These are phyloP conservation scores for Pygathrix nemaeus DNA, from an alignment of 2,113 vertebrate species.

Conservation along the genomic window DNA sequence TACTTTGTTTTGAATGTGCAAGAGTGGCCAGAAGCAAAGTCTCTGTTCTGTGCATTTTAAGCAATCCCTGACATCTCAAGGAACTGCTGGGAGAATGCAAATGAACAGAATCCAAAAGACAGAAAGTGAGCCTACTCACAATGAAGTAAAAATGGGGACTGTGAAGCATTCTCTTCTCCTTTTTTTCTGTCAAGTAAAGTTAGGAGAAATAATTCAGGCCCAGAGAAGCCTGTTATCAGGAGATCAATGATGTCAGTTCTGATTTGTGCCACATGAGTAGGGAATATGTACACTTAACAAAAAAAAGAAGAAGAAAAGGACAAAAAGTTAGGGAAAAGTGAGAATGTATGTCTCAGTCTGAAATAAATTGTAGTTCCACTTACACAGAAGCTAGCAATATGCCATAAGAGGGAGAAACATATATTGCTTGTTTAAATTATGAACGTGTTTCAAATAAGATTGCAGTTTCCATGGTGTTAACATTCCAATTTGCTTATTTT, in stretches of 20 bases:
- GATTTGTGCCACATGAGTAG: conserved; percentile 70
- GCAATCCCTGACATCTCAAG: background rate
- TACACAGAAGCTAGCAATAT: background rate
- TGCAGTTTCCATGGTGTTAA: background rate
- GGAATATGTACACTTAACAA: conserved; percentile 62
- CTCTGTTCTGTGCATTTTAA: conserved; percentile 21
- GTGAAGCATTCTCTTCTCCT: background rate
- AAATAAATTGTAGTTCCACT: background rate
- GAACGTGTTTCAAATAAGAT: background rate
- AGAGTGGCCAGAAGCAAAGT: background rate
- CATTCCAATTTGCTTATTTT: conserved; percentile 36
- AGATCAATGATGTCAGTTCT: conserved; percentile 67
- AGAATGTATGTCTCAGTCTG: conserved; percentile 10
- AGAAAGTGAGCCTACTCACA: background rate
- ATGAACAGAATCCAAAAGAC: background rate
- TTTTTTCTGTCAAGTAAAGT: conserved; percentile 27
- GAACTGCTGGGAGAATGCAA: background rate
- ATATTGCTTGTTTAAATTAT: background rate
- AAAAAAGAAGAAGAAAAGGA: conserved; percentile 3
- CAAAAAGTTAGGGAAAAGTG: background rate
- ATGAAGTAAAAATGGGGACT: background rate
- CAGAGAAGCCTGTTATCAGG: conserved; percentile 58
- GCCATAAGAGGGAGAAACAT: background rate
- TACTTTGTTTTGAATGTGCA: background rate
- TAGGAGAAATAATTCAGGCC: conserved; percentile 58